These are phyloP conservation scores for Clunio marinus DNA, from an alignment of 2,888 invertebrate genomes.

Conservation along the genomic window DNA sequence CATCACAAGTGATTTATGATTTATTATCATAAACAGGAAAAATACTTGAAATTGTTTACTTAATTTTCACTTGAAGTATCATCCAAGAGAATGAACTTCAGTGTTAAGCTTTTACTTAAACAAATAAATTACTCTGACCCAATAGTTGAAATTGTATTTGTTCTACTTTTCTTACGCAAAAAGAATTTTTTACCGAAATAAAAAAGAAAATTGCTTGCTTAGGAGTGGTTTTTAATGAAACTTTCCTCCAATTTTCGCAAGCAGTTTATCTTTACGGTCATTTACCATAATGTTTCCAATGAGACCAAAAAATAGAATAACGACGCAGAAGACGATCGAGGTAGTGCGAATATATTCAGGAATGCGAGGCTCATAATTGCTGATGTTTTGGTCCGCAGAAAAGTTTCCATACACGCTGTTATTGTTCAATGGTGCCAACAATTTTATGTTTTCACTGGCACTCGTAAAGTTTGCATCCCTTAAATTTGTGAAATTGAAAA, in stretches of 20 bases:
- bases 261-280: slow-evolving; percentile 27
- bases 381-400: slow-evolving; percentile 5
- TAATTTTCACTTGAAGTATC: too few relatives aligned
- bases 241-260: not conserved
- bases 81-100: too few relatives aligned
- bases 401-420: not conserved
- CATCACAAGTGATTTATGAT: too few relatives aligned
- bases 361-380: slow-evolving; percentile 54
- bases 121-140: too few relatives aligned
- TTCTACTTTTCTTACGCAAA: not conserved
- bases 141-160: not conserved
- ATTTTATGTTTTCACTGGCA: slow-evolving; percentile 27
- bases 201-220: not conserved
- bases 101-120: too few relatives aligned
- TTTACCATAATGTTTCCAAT: slow-evolving; percentile 83
- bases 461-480: slow-evolving; percentile 12
- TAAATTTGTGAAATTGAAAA: not conserved
- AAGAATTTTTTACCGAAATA: not conserved
- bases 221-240: slow-evolving; percentile 7
- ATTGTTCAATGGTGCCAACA: slow-evolving; percentile 21
- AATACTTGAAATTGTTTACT: too few relatives aligned
- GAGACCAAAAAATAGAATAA: slow-evolving; percentile 84
- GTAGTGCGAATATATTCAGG: slow-evolving; percentile 83
- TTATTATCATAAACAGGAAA: too few relatives aligned
- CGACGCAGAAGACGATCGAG: slow-evolving; percentile 81